A percentile compares a stretch with the other conserved stretches of the same genome.
These are phyloP conservation scores for Gymnocypris eckloni DNA, from an alignment of 2,797 vertebrate species.

Conservation along the genomic window DNA sequence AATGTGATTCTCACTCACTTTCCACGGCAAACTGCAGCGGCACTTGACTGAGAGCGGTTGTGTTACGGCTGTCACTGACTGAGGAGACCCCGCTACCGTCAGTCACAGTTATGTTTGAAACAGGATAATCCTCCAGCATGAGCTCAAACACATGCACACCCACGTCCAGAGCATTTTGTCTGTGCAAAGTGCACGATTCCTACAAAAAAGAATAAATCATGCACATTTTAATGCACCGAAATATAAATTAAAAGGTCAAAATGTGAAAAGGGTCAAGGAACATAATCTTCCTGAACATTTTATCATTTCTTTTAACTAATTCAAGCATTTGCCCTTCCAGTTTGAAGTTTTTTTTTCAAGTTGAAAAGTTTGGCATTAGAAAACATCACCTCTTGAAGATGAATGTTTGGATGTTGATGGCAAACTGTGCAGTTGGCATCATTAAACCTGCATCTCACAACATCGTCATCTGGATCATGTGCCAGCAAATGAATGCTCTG, in stretches of 20 bases:
- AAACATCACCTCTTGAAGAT: constrained; percentile 44
- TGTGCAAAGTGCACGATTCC: constrained; percentile 45
- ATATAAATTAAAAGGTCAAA: background rate
- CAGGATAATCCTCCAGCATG: constrained; percentile 54
- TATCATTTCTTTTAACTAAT: background rate
- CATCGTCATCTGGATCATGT: constrained; percentile 60
- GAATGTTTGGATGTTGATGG: constrained; percentile 38
- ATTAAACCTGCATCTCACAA: constrained; percentile 53
- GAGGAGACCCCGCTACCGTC: constrained; percentile 21
- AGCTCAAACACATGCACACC: constrained; percentile 56
- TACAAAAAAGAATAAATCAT: background rate
- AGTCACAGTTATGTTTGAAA: constrained; percentile 43
- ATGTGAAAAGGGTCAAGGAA: background rate
- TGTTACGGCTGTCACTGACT: background rate
- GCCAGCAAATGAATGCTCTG: constrained; percentile 45
- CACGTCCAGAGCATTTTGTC: background rate
- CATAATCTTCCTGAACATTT: background rate
- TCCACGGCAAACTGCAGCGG: constrained; percentile 73
- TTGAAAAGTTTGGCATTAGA: background rate
- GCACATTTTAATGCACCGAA: background rate
- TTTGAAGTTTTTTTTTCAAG: background rate
- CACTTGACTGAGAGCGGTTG: constrained; percentile 66
- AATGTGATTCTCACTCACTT: constrained; percentile 16
- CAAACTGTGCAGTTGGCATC: constrained; percentile 18
- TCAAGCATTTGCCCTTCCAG: background rate